These are phyloP conservation scores for Anomalospiza imberbis DNA, from an alignment of 2,797 vertebrate genomes.

Conservation along the genomic window DNA sequence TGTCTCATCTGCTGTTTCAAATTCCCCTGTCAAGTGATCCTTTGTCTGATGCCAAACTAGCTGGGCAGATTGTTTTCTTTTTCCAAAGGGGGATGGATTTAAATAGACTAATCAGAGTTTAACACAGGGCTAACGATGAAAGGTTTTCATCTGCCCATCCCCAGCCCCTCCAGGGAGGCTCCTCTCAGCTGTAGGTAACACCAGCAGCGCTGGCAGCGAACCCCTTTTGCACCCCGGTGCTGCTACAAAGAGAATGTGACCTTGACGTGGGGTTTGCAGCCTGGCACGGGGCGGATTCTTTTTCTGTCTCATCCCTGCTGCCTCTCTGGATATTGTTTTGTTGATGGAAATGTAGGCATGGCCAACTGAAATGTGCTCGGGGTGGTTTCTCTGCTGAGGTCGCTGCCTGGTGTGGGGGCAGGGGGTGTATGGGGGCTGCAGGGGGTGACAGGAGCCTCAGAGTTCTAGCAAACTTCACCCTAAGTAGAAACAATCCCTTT, in stretches of 20 bases:
- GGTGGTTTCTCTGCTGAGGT: neutral
- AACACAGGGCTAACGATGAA: slow-evolving; percentile 62
- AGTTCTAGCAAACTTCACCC: neutral
- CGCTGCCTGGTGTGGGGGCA: neutral
- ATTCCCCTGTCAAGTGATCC: slow-evolving; percentile 66
- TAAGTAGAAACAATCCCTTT: neutral
- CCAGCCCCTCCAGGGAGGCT: slow-evolving; percentile 1
- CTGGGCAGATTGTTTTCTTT: slow-evolving; percentile 68
- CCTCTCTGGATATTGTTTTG: slow-evolving; percentile 10
- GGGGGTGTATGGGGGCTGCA: neutral
- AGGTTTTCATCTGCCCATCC: slow-evolving; percentile 55
- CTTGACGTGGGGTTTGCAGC: slow-evolving; percentile 38
- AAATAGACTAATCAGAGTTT: slow-evolving; percentile 64
- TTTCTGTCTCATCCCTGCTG: slow-evolving; percentile 50
- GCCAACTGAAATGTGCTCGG: neutral
- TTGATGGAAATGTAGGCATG: neutral
- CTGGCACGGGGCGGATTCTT: slow-evolving; percentile 16
- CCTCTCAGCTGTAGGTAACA: slow-evolving; percentile 2
- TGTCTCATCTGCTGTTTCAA: slow-evolving; percentile 48
- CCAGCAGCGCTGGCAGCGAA: slow-evolving; percentile 7
- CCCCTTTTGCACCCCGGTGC: neutral
- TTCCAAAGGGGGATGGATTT: slow-evolving; percentile 58
- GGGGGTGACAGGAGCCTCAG: neutral
- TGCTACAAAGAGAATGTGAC: slow-evolving; percentile 41
- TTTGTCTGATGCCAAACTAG: slow-evolving; percentile 65